A percentile compares a stretch with the other conserved stretches of the same genome.
These are phyloP conservation scores for Cydia fagiglandana DNA, from an alignment of 1,140 invertebrate genomes.

Conservation along the genomic window DNA sequence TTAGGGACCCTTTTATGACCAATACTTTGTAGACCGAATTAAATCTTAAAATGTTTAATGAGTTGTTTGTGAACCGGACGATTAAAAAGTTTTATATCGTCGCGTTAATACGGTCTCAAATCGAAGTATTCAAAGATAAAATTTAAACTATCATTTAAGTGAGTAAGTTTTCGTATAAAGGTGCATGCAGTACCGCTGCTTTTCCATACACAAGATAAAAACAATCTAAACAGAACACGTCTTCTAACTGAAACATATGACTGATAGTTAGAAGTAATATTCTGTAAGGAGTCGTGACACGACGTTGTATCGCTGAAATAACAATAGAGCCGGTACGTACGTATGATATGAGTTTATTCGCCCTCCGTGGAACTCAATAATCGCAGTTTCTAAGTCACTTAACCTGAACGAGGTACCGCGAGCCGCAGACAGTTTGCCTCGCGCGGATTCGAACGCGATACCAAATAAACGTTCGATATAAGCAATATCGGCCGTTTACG, in stretches of 20 bases:
- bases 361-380: slow-evolving; percentile 53
- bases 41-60: slow-evolving; percentile 73
- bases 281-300: slow-evolving; percentile 24
- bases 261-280: slow-evolving; percentile 31
- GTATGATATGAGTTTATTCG: slow-evolving; percentile 45
- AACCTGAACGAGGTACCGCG: slow-evolving; percentile 43
- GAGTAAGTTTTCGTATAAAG: not conserved
- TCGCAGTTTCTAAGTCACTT: slow-evolving; percentile 62
- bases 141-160: slow-evolving; percentile 2
- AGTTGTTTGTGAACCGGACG: slow-evolving; percentile 62
- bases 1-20: slow-evolving; percentile 68
- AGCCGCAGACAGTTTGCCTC: slow-evolving; percentile 30
- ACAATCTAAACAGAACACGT: slow-evolving; percentile 29
- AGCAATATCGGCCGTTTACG: slow-evolving; percentile 59
- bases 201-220: slow-evolving; percentile 2
- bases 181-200: not conserved
- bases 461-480: slow-evolving; percentile 52
- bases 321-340: slow-evolving; percentile 34
- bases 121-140: not conserved
- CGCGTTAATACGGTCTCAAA: slow-evolving; percentile 38
- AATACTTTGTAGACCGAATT: slow-evolving; percentile 69
- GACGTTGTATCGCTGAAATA: slow-evolving; percentile 35
- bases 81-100: slow-evolving; percentile 65
- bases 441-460: slow-evolving; percentile 37
- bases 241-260: slow-evolving; percentile 33